Evolutionary conservation across 2,113 vertebrate species (phyloP).

Genomic region (Cyanoramphus novaezelandiae): DNA sequence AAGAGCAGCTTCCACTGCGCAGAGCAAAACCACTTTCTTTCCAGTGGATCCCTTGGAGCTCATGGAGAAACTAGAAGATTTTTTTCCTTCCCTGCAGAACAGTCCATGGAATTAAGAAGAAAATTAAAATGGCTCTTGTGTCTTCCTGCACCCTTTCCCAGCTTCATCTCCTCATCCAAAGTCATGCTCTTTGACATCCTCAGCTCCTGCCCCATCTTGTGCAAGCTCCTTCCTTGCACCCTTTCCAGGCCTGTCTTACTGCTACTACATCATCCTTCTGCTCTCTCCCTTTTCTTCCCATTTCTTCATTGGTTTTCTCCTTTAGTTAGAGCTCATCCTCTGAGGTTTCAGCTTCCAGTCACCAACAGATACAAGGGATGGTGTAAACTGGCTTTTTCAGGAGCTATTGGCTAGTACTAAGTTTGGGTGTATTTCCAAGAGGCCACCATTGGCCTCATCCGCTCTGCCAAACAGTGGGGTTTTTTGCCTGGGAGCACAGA

Average conservation of each 20-base stretch:
- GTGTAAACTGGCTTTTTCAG: background rate
- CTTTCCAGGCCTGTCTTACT: background rate
- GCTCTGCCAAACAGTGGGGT: background rate
- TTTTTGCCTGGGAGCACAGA: background rate
- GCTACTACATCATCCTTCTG: background rate
- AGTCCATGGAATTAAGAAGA: background rate
- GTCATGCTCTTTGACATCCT: background rate
- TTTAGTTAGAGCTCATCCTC: background rate
- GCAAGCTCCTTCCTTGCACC: background rate
- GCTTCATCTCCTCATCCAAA: background rate
- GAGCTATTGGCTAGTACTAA: background rate
- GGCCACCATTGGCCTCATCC: background rate
- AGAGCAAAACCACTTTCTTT: background rate
- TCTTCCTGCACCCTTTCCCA: background rate
- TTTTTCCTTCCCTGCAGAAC: background rate
- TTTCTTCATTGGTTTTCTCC: background rate
- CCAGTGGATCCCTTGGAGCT: background rate
- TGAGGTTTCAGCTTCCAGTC: background rate
- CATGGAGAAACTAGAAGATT: background rate
- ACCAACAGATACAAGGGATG: background rate
- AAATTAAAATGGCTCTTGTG: background rate
- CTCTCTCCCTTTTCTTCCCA: background rate
- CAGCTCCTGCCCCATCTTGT: background rate
- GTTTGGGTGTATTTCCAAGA: background rate
- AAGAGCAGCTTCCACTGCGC: background rate